Evolutionary conservation across 2,113 vertebrate genomes (phyloP).

Genomic region (Vulpes ferrilata): DNA sequence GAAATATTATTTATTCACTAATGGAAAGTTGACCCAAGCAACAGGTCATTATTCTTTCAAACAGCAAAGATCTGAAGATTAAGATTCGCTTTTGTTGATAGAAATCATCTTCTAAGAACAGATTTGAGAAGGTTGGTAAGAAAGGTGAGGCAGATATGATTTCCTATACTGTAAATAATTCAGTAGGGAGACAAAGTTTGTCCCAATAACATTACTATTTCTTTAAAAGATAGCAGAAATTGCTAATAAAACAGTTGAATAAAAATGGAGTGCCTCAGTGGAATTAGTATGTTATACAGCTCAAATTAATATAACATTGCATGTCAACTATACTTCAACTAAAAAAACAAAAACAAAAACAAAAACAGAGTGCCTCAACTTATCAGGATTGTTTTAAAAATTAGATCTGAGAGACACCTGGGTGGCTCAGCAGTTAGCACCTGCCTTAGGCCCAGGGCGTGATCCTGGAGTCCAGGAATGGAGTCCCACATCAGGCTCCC

Average conservation of each 20-base stretch:
- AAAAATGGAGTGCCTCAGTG: not conserved
- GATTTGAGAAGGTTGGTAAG: not conserved
- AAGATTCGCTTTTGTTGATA: not conserved
- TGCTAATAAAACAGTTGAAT: conserved; percentile 17
- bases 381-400: conserved; percentile 37
- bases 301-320: not conserved
- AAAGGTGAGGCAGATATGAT: not conserved
- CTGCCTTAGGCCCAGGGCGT: too few relatives aligned
- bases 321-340: not conserved
- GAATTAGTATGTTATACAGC: not conserved
- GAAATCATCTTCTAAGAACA: not conserved
- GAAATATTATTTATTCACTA: not conserved
- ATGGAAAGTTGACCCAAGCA: not conserved
- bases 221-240: not conserved
- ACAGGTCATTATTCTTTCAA: conserved; percentile 9
- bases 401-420: not conserved
- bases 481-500: too few relatives aligned
- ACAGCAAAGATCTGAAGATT: not conserved
- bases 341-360: not conserved
- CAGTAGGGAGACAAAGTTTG: not conserved
- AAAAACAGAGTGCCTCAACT: not conserved
- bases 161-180: conserved; percentile 42
- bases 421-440: too few relatives aligned
- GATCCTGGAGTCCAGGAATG: too few relatives aligned
- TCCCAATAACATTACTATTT: not conserved